These are phyloP conservation scores for Mastomys natalensis DNA, from an alignment of 2,113 vertebrate genomes.

Conservation along the genomic window DNA sequence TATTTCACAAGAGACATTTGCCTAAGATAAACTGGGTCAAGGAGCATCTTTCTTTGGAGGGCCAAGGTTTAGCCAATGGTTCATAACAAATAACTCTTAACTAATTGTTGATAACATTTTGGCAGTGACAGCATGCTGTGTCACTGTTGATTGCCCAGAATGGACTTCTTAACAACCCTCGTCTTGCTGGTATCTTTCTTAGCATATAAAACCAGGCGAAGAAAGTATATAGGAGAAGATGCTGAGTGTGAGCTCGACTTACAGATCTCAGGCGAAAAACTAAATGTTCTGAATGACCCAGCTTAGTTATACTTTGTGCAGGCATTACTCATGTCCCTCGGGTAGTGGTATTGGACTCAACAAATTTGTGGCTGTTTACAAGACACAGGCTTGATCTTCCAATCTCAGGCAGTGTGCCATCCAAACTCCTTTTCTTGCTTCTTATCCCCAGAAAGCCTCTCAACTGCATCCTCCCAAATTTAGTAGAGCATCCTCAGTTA, in stretches of 20 bases:
- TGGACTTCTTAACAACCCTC: not conserved
- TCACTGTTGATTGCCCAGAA: not conserved
- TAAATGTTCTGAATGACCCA: not conserved
- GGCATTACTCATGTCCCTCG: not conserved
- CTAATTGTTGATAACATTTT: not conserved
- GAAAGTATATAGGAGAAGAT: not conserved
- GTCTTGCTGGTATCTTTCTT: slow-evolving; percentile 38
- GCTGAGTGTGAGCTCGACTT: not conserved
- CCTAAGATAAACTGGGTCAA: slow-evolving; percentile 69
- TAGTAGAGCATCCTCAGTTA: not conserved
- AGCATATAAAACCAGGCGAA: not conserved
- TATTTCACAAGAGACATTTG: slow-evolving; percentile 64
- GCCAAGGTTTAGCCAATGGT: slow-evolving; percentile 10
- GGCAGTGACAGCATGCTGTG: not conserved
- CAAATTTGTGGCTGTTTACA: not conserved
- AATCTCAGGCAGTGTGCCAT: not conserved
- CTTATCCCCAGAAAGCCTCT: not conserved
- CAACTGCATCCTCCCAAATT: not conserved
- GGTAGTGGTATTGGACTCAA: not conserved
- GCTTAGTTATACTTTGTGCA: not conserved
- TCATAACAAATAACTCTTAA: not conserved
- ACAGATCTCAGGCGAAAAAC: not conserved
- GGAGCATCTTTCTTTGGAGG: slow-evolving; percentile 58
- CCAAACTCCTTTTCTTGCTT: not conserved
- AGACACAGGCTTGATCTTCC: not conserved